These are phyloP conservation scores for Pelvicachromis taeniatus DNA, from an alignment of 2,113 vertebrate species.

Conservation along the genomic window DNA sequence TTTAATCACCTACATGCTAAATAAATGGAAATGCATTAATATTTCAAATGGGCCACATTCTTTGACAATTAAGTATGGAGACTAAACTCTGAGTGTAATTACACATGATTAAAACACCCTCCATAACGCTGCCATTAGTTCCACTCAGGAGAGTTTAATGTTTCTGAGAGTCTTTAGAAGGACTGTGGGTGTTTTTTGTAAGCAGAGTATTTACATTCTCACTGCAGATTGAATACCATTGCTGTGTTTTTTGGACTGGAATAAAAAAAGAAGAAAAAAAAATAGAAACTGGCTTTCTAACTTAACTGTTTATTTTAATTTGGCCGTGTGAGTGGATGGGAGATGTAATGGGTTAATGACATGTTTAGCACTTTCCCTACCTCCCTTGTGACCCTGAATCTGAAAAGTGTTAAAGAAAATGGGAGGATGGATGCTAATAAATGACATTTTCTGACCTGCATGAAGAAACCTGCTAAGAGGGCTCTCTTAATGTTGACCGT, in stretches of 20 bases:
- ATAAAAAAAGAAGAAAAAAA: background rate
- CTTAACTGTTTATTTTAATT: background rate
- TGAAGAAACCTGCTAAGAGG: constrained; percentile 87
- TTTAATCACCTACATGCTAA: background rate
- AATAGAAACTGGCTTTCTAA: background rate
- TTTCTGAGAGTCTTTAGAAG: background rate
- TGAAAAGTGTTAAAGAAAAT: background rate
- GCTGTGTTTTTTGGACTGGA: background rate
- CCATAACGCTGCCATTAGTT: background rate
- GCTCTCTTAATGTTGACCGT: constrained; percentile 79
- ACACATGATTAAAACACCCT: background rate
- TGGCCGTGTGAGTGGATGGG: background rate
- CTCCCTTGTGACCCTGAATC: background rate
- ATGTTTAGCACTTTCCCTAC: background rate
- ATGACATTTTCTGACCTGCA: constrained; percentile 74
- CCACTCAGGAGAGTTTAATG: background rate
- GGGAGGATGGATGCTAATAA: background rate
- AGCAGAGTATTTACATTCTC: background rate
- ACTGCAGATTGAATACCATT: background rate
- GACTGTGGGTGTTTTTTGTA: background rate
- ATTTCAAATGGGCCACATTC: background rate
- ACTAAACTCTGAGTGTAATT: background rate
- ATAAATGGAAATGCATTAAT: background rate
- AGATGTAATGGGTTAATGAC: background rate
- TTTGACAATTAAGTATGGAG: background rate